phyloP scores from a whole-genome alignment of 2,888 invertebrate genomes.

The Augiades crinisus region DNA sequence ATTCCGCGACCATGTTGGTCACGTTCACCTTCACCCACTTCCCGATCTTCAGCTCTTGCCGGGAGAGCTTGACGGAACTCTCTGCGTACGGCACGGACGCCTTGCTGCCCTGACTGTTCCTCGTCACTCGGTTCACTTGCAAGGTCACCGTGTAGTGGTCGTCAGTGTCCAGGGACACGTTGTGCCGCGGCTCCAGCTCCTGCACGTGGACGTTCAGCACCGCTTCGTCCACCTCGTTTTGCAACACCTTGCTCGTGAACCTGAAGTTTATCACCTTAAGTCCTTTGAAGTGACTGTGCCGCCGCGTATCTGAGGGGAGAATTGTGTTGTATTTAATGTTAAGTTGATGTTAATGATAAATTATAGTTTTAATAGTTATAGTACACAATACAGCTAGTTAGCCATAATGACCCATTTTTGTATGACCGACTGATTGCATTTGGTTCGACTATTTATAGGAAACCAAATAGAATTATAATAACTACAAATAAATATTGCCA shows the following conservation, averaged over 20 bases:
- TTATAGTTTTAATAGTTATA: too few species aligned
- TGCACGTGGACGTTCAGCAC: constrained; percentile 86
- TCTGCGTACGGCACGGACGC: constrained; percentile 64
- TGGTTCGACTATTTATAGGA: too few species aligned
- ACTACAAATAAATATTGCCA: too few species aligned
- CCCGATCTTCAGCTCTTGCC: constrained; percentile 78
- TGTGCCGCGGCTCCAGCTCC: constrained; percentile 60
- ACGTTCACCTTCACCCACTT: constrained; percentile 89
- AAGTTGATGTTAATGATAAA: too few species aligned
- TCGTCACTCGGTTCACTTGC: constrained; percentile 67
- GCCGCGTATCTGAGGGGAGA: constrained; percentile 80
- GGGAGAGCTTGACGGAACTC: constrained; percentile 68
- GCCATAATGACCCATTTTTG: too few species aligned
- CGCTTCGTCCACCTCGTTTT: constrained; percentile 86
- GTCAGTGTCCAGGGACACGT: constrained; percentile 55
- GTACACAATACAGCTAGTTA: too few species aligned
- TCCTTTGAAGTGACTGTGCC: constrained; percentile 85
- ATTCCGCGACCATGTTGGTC: constrained; percentile 87
- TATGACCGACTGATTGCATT: too few species aligned
- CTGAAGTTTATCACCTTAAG: constrained; percentile 87
- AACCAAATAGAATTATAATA: too few species aligned
- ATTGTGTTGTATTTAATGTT: neutral
- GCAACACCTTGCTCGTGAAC: constrained; percentile 85
- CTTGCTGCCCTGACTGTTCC: constrained; percentile 63
- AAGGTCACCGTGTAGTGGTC: constrained; percentile 62